Evolutionary conservation across 2,797 vertebrate genomes (phyloP).

Genomic region (Champsocephalus gunnari): DNA sequence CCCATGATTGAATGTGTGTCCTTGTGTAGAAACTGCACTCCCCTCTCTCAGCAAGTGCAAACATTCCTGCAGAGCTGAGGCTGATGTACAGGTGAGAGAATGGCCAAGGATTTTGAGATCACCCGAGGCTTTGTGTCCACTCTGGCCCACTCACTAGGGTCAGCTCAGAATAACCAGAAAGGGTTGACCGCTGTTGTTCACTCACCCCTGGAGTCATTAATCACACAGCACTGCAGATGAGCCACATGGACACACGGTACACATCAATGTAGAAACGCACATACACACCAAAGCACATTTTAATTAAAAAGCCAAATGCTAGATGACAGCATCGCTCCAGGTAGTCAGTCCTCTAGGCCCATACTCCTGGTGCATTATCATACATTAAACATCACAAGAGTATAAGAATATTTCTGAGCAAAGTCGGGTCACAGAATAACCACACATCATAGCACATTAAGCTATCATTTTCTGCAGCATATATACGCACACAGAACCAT

Average conservation of each 20-base stretch:
- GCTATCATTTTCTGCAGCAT: conserved; percentile 36
- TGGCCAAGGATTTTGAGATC: conserved; percentile 65
- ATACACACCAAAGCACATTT: conserved; percentile 32
- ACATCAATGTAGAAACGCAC: conserved; percentile 3
- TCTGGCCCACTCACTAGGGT: conserved; percentile 65
- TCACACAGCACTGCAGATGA: conserved; percentile 69
- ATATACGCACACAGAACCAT: conserved; percentile 11
- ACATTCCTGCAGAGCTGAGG: conserved; percentile 50
- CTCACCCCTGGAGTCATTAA: conserved; percentile 77
- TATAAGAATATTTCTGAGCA: conserved; percentile 45
- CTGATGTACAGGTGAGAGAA: conserved; percentile 75
- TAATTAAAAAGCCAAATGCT: conserved; percentile 74
- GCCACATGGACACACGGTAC: conserved; percentile 35
- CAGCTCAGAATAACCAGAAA: conserved; percentile 79
- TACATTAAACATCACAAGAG: conserved; percentile 52
- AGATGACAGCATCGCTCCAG: conserved; percentile 74
- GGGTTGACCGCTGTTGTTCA: conserved; percentile 64
- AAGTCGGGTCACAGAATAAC: conserved; percentile 55
- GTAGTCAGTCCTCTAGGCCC: conserved; percentile 68
- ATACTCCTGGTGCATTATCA: conserved; percentile 56
- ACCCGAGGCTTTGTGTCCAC: conserved; percentile 74
- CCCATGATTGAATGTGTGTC: conserved; percentile 66
- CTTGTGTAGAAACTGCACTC: conserved; percentile 65
- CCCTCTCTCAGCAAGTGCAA: conserved; percentile 49
- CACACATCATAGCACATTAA: conserved; percentile 67